Conservation (phyloP, 2,797 vertebrate species). For the Harpagifer antarcticus region DNA sequence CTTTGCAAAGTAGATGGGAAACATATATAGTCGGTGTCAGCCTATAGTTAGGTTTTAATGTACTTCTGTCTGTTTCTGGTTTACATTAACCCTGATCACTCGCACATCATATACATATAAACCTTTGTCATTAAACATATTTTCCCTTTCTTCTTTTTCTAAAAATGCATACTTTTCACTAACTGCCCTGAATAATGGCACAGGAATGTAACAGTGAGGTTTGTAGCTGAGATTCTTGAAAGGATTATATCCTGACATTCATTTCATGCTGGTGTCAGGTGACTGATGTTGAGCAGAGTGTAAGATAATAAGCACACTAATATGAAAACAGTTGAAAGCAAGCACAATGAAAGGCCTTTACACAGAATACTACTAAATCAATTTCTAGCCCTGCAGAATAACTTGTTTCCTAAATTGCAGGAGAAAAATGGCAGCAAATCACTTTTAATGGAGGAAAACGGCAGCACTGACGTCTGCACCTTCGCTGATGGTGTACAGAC, state of each 20-base stretch:
- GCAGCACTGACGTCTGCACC: constrained; percentile 9
- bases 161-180: background rate
- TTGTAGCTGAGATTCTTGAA: constrained; percentile 25
- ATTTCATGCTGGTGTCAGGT: constrained; percentile 37
- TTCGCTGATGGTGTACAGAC: constrained; percentile 51
- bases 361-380: background rate
- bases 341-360: constrained; percentile 22
- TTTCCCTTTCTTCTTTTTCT: background rate
- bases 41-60: background rate
- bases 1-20: background rate
- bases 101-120: no score
- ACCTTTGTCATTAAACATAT: background rate
- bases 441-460: constrained; percentile 10
- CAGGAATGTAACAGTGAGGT: constrained; percentile 32
- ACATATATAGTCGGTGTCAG: background rate
- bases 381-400: background rate
- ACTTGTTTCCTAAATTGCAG: background rate
- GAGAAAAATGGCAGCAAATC: constrained; percentile 29
- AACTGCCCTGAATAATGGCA: constrained; percentile 20
- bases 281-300: constrained; percentile 28
- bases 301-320: constrained; percentile 13
- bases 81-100: background rate
- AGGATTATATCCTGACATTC: constrained; percentile 37
- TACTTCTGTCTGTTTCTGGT: background rate
- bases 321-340: constrained; percentile 15